Evolutionary conservation across 2,113 vertebrate species (phyloP).

Genomic region (Asarcornis scutulata): DNA sequence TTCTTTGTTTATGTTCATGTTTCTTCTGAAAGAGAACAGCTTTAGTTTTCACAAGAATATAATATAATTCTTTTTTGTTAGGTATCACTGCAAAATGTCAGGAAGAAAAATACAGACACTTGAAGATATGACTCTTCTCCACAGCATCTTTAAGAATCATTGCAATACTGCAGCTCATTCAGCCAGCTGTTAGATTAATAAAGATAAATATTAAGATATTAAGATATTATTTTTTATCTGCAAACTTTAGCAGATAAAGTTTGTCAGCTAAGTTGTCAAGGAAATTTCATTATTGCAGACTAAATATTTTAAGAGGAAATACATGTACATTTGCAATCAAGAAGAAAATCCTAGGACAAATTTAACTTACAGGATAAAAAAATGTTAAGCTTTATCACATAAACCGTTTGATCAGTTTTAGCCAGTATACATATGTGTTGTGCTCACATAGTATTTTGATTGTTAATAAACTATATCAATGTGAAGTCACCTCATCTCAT

Average conservation of each 20-base stretch:
- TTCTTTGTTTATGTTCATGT: background rate
- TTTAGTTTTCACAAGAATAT: background rate
- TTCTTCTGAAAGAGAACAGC: background rate
- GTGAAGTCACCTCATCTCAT: background rate
- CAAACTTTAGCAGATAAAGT: background rate
- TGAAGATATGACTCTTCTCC: background rate
- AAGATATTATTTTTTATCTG: background rate
- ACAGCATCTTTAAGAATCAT: background rate
- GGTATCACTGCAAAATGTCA: background rate
- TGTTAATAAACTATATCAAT: background rate
- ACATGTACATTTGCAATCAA: slow-evolving; percentile 39
- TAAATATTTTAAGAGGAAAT: slow-evolving; percentile 58
- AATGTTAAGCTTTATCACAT: background rate
- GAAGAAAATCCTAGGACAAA: background rate
- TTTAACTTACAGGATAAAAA: background rate
- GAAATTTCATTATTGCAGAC: slow-evolving; percentile 41
- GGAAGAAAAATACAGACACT: slow-evolving; percentile 16
- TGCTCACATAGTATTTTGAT: background rate
- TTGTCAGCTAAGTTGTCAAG: background rate
- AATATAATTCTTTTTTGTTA: background rate
- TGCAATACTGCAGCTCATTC: background rate
- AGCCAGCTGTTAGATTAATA: background rate
- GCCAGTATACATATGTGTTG: background rate
- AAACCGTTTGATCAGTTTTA: background rate
- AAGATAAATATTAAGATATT: background rate